Evolutionary conservation across 2,113 vertebrate genomes (phyloP), one percentile per base, ranked within the genome.

Genomic region (Pagrus major): DNA sequence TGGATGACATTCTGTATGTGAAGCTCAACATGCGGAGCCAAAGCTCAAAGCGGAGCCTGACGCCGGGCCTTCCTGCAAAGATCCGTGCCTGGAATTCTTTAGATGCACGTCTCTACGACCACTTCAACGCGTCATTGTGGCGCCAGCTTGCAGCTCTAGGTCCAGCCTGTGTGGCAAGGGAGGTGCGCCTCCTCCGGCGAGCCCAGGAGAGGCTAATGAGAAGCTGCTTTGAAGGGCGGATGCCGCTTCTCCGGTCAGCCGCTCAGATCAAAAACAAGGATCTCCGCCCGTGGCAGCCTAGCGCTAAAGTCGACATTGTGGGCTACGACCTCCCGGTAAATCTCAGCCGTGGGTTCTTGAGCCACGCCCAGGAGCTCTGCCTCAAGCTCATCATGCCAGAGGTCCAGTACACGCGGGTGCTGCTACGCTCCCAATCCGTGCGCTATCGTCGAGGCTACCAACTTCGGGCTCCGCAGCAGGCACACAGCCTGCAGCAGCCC

Each of bases 101-200:
- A 0, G 96, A 97, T 11, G 91, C 95, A 0, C 86, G 47, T 20
- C 94, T 97, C 25, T 97, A 96, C 21, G 94, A 95, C 76, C 91
- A 97, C 89, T 97, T 97, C 89, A 97, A 97, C 0, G 93, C 95
- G 73, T 95, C 95, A 0, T 86, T 97, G 83, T 97, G 96, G 96
- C 91, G 90, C 60, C 94, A 92, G 71, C 86, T 97, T 76, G 86
- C 86, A 0, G 88, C 81, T 0, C 71, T 95, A 9, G 96, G 96
- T 25, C 91, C 56, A 1, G 91, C 80, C 0, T 96, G 95, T 39
- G 95, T 97, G 58, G 93, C 92, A 1, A 91, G 89, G 55, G 96
- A 97, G 86, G 94, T 96, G 42, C 93, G 86, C 1, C 89, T 95
- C 29, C 88, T 97, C 21, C 94, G 88, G 1, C 88, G n/a, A 10